Evolutionary conservation across 2,113 vertebrate genomes (phyloP).

Genomic region (Erythrocercus mccallii): DNA sequence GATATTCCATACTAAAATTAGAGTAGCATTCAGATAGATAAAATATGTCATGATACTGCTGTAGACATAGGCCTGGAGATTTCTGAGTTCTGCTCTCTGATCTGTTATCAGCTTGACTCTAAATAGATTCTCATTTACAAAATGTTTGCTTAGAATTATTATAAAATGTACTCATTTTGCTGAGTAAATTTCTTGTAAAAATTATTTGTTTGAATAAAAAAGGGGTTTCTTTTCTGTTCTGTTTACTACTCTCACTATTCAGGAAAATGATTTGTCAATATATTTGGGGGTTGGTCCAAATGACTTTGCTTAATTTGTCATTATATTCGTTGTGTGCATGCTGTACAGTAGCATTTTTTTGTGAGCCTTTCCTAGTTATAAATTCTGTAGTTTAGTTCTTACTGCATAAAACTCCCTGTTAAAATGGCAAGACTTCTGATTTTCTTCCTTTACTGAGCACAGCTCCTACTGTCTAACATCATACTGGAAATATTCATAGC

Average conservation of each 20-base stretch:
- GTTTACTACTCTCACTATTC: neutral
- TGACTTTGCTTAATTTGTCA: neutral
- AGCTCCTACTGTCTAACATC: neutral
- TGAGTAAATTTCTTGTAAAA: neutral
- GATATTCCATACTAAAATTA: neutral
- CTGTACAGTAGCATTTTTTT: neutral
- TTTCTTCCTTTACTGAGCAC: neutral
- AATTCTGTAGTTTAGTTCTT: neutral
- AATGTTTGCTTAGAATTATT: neutral
- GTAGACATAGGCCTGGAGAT: neutral
- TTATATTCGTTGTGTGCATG: neutral
- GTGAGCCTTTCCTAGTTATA: neutral
- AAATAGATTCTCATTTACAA: neutral
- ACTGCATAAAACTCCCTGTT: neutral
- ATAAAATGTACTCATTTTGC: neutral
- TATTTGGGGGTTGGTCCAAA: rapidly evolving
- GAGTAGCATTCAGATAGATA: neutral
- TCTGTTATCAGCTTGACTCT: neutral
- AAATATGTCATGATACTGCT: neutral
- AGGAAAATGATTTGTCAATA: neutral
- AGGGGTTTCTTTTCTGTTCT: neutral
- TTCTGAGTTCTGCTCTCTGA: neutral
- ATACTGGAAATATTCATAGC: neutral
- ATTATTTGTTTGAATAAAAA: neutral
- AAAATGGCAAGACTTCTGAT: neutral